Conservation (phyloP, 1,140 invertebrate genomes). For the Agrypnia vestita region DNA sequence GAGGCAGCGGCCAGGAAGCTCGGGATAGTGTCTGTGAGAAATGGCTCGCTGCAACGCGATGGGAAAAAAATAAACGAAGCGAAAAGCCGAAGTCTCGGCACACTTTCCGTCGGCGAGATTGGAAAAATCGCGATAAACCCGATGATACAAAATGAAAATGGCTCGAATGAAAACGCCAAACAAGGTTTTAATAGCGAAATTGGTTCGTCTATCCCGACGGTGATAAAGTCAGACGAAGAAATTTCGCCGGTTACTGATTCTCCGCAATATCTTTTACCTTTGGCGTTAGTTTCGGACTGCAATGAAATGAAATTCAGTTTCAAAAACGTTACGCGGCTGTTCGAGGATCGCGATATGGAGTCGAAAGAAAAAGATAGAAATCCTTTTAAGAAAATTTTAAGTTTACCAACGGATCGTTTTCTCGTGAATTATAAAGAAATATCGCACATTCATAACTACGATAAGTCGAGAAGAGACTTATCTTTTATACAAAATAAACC, state of each 20-base stretch:
- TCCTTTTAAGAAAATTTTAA: slow-evolving; percentile 39
- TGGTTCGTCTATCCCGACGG: not conserved
- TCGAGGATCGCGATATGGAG: slow-evolving; percentile 57
- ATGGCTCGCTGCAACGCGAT: slow-evolving; percentile 53
- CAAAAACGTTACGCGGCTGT: slow-evolving; percentile 2
- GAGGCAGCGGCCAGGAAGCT: slow-evolving; percentile 49
- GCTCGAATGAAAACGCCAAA: not conserved
- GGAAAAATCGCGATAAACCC: slow-evolving; percentile 33
- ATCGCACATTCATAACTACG: slow-evolving; percentile 51
- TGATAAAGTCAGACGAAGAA: no score
- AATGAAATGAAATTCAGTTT: slow-evolving; percentile 47
- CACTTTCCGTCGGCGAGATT: slow-evolving; percentile 5
- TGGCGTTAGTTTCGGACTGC: slow-evolving; percentile 51
- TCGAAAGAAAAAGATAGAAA: slow-evolving; percentile 50
- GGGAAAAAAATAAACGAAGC: slow-evolving; percentile 44
- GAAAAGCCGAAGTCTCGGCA: slow-evolving; percentile 31
- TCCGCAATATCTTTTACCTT: not conserved
- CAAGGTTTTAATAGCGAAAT: not conserved
- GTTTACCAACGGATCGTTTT: slow-evolving; percentile 30
- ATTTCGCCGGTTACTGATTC: not conserved
- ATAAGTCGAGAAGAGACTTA: slow-evolving; percentile 53
- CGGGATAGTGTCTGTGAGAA: slow-evolving; percentile 51
- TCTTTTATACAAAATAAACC: slow-evolving; percentile 24
- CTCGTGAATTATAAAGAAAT: slow-evolving; percentile 22
- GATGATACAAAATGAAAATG: not conserved